Base-by-base conservation (phyloP, 2,797 vertebrate genomes). In the Crenichthys baileyi region DNA sequence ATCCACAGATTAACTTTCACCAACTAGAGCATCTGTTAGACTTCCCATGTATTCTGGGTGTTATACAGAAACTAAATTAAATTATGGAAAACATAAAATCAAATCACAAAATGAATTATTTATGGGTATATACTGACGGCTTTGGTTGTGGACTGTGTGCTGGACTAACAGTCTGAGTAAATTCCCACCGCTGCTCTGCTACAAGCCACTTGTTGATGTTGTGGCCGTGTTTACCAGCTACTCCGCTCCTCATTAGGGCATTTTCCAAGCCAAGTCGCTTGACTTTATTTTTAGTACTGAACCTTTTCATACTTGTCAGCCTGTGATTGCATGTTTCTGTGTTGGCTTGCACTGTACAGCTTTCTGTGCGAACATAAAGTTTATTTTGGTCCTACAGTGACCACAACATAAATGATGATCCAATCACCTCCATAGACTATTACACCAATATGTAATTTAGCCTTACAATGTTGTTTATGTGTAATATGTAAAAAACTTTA, bases 141-240 rank as follows among this genome's bases (percentile, higher is more conserved):
- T 53, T 20, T 53, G 51, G 50, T 16, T 16, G 16, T 18, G 5
- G 51, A 53, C 51, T 53, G 18, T 20, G 18, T 53, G 18, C 51
- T 53, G n/a, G n/a, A n/a, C n/a, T n/a, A n/a, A n/a, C n/a, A n/a
- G n/a, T n/a, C n/a, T n/a, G 51, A 53, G 18, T 53, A 70, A 60
- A 46, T 53, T 82, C 65, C 78, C 75, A 79, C 44, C 72, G 61
- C 81, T 26, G 70, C 78, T 24, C 50, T 61, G 67, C 78, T 84
- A 44, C 77, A 90, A 85, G 75, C 87, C 77, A 80, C 85, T 82
- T 84, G 87, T 87, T 89, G 82, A 79, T 75, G 73, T 85, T 87
- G 87, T 29, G 84, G 88, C 83, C 80, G 48, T 89, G 90, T 92
- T 94, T 89, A 90, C 86, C 85, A 82, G 53, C 79, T 78, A 78